Conservation (phyloP, 2,888 invertebrate species). For the Phortica magna region DNA sequence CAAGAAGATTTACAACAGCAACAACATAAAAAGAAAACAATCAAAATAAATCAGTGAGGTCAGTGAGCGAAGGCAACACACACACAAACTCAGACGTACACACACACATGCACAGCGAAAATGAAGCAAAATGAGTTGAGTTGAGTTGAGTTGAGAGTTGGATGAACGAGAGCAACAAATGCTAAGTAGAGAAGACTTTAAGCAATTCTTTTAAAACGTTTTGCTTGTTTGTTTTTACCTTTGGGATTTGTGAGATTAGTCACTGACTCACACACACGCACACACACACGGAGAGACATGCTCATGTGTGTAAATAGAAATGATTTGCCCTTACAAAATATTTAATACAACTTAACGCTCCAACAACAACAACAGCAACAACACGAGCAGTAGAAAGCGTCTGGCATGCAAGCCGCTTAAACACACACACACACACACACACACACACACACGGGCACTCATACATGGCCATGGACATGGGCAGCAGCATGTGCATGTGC, state of each 20-base stretch:
- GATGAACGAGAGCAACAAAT: neutral
- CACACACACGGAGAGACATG: neutral
- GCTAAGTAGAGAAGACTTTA: conserved; percentile 46
- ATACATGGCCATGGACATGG: neutral
- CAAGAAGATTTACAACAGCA: neutral
- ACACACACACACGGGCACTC: conserved; percentile 18
- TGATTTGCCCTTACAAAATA: conserved; percentile 60
- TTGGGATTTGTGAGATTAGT: conserved; percentile 68
- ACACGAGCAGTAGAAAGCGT: conserved; percentile 54
- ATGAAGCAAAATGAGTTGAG: conserved; percentile 19
- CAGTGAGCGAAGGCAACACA: conserved; percentile 11
- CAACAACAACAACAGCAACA: conserved; percentile 46
- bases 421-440: conserved; percentile 33
- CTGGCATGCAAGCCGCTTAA: conserved; percentile 29
- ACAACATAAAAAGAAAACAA: conserved; percentile 8
- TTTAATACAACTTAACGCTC: conserved; percentile 59
- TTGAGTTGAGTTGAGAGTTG: neutral
- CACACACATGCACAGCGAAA: conserved; percentile 25
- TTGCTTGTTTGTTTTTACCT: conserved; percentile 64
- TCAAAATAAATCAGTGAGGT: conserved; percentile 31
- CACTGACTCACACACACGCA: conserved; percentile 13
- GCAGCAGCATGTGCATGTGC: conserved; percentile 39
- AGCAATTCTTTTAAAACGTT: conserved; percentile 66
- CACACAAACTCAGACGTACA: conserved; percentile 13
- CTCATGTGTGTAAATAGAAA: conserved; percentile 7